A percentile compares a stretch with the other conserved stretches of the same genome.
These are phyloP conservation scores for Drosophila seguyi DNA, from an alignment of 1,140 invertebrate species.

Conservation along the genomic window DNA sequence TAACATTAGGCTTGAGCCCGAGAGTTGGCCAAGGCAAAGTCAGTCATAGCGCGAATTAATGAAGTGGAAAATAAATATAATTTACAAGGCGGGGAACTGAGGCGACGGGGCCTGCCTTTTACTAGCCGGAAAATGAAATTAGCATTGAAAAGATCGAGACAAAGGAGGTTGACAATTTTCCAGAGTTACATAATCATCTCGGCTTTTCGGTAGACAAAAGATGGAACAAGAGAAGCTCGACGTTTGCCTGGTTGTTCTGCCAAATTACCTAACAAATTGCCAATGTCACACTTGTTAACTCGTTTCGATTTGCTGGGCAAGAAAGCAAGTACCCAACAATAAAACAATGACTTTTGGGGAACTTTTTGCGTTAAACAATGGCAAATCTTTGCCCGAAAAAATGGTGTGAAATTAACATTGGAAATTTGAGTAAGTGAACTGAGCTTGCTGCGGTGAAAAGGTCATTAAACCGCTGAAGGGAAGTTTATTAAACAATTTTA, in stretches of 20 bases:
- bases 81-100: slow-evolving; percentile 25
- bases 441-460: background rate
- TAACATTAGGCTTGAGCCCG: slow-evolving; percentile 51
- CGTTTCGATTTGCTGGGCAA: slow-evolving; percentile 68
- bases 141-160: slow-evolving; percentile 36
- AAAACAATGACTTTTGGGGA: slow-evolving; percentile 34
- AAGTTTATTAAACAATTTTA: background rate
- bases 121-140: slow-evolving; percentile 70
- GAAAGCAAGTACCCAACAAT: slow-evolving; percentile 37
- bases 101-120: slow-evolving; percentile 17
- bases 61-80: slow-evolving; percentile 79
- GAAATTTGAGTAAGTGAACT: background rate
- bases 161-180: slow-evolving; percentile 64
- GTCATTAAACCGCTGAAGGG: slow-evolving; percentile 2
- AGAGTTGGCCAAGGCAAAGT: slow-evolving; percentile 42
- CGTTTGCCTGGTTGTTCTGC: slow-evolving; percentile 53
- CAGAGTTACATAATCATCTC: slow-evolving; percentile 57
- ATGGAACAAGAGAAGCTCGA: background rate
- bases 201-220: slow-evolving; percentile 8
- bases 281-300: slow-evolving; percentile 79
- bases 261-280: slow-evolving; percentile 74
- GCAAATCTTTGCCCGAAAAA: slow-evolving; percentile 7
- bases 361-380: slow-evolving; percentile 18
- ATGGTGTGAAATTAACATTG: slow-evolving; percentile 40
- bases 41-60: slow-evolving; percentile 71